A percentile compares a stretch with the other conserved stretches of the same genome.
phyloP scores from a whole-genome alignment of 30 jellyfish, hydroid and myxozoan species.

The Sanderia malayensis region DNA sequence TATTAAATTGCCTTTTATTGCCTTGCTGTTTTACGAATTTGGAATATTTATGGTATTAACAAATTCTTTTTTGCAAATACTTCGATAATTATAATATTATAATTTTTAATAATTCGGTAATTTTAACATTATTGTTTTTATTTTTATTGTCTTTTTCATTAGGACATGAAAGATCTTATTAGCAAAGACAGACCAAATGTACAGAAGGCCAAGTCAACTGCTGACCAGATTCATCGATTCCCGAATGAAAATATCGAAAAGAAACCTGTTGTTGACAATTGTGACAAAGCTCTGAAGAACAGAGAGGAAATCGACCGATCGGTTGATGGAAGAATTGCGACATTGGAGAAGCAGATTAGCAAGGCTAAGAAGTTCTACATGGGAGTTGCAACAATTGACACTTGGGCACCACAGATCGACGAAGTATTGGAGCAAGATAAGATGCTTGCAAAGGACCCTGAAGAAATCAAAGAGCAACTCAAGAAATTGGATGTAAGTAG shows the following conservation, averaged over 20 bases:
- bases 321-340: constrained; percentile 30
- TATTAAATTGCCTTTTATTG: too few relatives aligned
- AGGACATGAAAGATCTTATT: constrained; percentile 62
- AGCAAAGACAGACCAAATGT: constrained; percentile 45
- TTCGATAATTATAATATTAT: too few relatives aligned
- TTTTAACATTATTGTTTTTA: not conserved
- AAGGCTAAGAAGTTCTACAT: constrained; percentile 59
- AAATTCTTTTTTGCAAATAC: too few relatives aligned
- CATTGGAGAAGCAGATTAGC: constrained; percentile 51
- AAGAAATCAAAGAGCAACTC: constrained; percentile 56
- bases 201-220: constrained; percentile 19
- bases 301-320: constrained; percentile 51
- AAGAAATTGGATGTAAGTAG: constrained; percentile 63
- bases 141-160: too few relatives aligned
- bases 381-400: constrained; percentile 52
- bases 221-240: constrained; percentile 21
- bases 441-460: constrained; percentile 57
- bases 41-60: too few relatives aligned
- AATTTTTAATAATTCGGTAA: too few relatives aligned
- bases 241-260: constrained; percentile 54
- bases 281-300: constrained; percentile 44
- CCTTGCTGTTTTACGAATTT: too few relatives aligned
- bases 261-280: constrained; percentile 61
- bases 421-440: constrained; percentile 42
- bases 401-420: constrained; percentile 70